phyloP scores from a whole-genome alignment of 2,888 invertebrate genomes.

The Drosophila demipolita region DNA sequence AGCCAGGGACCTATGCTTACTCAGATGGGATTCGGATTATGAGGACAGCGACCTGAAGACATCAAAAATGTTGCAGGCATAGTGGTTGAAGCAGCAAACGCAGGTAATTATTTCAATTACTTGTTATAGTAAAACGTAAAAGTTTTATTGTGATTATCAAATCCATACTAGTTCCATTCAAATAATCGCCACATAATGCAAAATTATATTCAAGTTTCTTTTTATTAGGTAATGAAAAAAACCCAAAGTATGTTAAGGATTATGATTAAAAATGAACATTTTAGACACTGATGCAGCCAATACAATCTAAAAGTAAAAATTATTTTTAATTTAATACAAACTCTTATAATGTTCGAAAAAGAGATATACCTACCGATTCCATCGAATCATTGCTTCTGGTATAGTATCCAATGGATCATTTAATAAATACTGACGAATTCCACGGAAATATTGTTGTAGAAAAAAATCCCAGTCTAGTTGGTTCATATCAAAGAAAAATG shows the following conservation, averaged over 20 bases:
- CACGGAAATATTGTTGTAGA: conserved; percentile 88
- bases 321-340: background rate
- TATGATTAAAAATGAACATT: background rate
- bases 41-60: no score
- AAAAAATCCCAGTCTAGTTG: conserved; percentile 91
- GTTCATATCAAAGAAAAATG: conserved; percentile 91
- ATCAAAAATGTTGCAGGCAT: no score
- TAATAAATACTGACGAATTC: conserved; percentile 91
- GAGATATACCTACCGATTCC: conserved; percentile 19
- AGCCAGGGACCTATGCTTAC: no score
- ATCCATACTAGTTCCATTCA: background rate
- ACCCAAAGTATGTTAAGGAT: background rate
- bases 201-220: background rate
- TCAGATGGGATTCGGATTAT: no score
- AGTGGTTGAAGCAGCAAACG: no score
- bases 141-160: background rate
- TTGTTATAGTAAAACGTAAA: background rate
- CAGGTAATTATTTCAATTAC: background rate
- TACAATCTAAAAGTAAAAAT: conserved; percentile 12
- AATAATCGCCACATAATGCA: background rate
- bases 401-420: conserved; percentile 92
- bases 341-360: background rate
- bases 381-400: conserved; percentile 86
- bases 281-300: conserved; percentile 25
- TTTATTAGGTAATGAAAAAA: background rate